These are phyloP conservation scores for Opisthocomus hoazin DNA, from an alignment of 2,113 vertebrate species.

Conservation along the genomic window DNA sequence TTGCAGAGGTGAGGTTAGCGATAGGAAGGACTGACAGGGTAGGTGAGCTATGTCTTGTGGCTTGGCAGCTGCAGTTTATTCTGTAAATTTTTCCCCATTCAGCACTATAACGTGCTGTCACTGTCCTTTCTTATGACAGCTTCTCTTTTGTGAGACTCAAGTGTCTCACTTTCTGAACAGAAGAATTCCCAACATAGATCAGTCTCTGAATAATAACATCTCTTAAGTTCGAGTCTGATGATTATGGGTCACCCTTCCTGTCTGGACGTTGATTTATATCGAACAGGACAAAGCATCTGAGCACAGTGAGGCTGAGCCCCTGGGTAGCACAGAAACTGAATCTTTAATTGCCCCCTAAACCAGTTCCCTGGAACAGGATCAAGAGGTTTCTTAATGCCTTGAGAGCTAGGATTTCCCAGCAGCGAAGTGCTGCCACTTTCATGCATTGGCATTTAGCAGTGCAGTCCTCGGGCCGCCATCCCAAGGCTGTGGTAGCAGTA, in stretches of 20 bases:
- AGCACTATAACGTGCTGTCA: not conserved
- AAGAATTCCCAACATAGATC: slow-evolving; percentile 18
- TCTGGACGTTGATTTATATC: slow-evolving; percentile 33
- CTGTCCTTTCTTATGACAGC: not conserved
- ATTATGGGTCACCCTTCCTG: slow-evolving; percentile 19
- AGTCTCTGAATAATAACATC: not conserved
- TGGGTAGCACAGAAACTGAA: not conserved
- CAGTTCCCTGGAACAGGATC: not conserved
- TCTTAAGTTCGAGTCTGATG: not conserved
- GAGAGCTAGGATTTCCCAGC: slow-evolving; percentile 32
- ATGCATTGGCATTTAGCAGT: not conserved
- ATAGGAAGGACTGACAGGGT: not conserved
- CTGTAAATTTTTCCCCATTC: not conserved
- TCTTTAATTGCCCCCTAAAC: slow-evolving; percentile 35
- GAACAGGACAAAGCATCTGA: slow-evolving; percentile 22
- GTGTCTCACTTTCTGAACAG: not conserved
- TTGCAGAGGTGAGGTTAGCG: not conserved
- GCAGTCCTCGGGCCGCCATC: not conserved
- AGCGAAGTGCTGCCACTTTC: slow-evolving; percentile 4
- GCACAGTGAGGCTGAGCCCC: not conserved
- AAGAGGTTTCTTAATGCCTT: not conserved
- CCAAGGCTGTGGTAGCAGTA: not conserved
- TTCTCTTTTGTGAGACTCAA: not conserved
- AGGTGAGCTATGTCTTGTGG: slow-evolving; percentile 4
- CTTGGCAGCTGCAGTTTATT: slow-evolving; percentile 28